These are phyloP conservation scores for Macrochelys suwanniensis DNA, from an alignment of 2,797 vertebrate species.

Conservation along the genomic window DNA sequence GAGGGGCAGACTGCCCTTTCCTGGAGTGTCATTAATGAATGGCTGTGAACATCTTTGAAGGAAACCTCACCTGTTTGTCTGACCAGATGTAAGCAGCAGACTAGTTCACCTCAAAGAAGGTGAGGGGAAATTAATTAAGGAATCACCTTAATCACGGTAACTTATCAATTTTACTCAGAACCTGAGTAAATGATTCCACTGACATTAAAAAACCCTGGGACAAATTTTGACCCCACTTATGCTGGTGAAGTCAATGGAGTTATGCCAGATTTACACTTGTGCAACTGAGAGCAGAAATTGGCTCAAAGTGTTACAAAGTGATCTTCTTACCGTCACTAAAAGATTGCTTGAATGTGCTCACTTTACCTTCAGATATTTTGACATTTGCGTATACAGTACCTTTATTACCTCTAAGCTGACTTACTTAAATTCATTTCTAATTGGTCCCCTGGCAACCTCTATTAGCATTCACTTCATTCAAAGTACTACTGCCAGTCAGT, in stretches of 20 bases:
- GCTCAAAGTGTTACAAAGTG: background rate
- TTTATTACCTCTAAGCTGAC: conserved; percentile 28
- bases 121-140: background rate
- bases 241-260: conserved; percentile 10
- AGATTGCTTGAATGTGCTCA: background rate
- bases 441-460: background rate
- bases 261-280: background rate
- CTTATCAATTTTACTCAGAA: background rate
- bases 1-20: conserved; percentile 44
- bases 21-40: fast-evolving
- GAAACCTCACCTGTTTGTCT: background rate
- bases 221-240: background rate
- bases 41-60: background rate
- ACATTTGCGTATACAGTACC: background rate
- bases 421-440: background rate
- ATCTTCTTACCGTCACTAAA: background rate
- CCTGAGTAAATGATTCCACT: fast-evolving
- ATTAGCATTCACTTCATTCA: background rate
- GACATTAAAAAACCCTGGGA: background rate
- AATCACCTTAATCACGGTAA: background rate
- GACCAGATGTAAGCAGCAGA: conserved; percentile 24
- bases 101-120: conserved; percentile 56
- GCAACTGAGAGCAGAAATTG: background rate
- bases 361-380: conserved; percentile 32
- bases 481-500: background rate